Evolutionary conservation across 64 coral and sea anemone species (phyloP), one percentile per base, ranked within the genome.

Genomic region (Orbicella faveolata): DNA sequence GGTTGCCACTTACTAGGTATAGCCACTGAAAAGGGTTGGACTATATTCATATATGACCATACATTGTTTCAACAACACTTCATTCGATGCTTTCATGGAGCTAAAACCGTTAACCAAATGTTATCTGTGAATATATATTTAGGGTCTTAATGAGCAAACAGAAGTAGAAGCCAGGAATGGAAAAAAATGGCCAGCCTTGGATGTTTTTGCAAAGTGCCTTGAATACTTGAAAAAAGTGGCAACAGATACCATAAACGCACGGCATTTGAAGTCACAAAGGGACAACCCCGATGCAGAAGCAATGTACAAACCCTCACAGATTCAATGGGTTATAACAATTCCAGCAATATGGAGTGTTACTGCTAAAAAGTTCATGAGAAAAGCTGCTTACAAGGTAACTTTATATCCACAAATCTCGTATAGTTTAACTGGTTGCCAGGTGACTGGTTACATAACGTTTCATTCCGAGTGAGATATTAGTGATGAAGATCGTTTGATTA

Each of bases 311-410:
- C n/a, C 65, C 8, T 14, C 67, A 15, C 77, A 73, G 52, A 82
- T 90, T 19, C 88, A 81, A 20, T 90, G 88, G 88, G 88, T 90
- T 35, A 74, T 90, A 57, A 90, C 88, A 59, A 73, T 90, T 74
- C 88, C 88, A 34, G 88, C 88, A 52, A 90, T 90, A 81, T 90
- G 88, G 88, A 34, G 65, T 18, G n/a, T 73, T 53, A 81, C 88
- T 9, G 88, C 88, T 4, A 90, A 90, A 59, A 2, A 48, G 13
- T 90, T 90, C 23, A 90, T 90, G 88, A 90, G 88, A 72, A 36
- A 81, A 64, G 88, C 88, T 54, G 88, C 88, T 52, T 90, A 90
- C 51, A 73, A 90, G 88, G 88, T 90, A 80, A 67, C 5, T 34
- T 20, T 63, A 63, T 0, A 9, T 73, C 20, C 63, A 2, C 6